Evolutionary conservation across 1,140 invertebrate genomes (phyloP).

Genomic region (Drosophila repletoides): DNA sequence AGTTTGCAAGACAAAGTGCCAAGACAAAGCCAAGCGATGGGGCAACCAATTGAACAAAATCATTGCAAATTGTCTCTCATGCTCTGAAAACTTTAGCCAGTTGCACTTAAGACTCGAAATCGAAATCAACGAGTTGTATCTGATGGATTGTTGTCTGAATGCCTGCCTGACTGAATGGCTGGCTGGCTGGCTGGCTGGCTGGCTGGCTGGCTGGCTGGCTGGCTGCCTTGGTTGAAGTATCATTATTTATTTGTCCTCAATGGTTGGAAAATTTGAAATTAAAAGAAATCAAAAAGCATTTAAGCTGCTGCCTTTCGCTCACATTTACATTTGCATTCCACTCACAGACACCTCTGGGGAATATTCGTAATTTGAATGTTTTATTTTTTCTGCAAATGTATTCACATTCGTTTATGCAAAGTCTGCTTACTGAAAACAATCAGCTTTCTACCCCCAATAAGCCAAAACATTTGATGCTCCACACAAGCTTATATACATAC

Average conservation of each 20-base stretch:
- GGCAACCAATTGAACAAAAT: slow-evolving; percentile 53
- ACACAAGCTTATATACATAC: slow-evolving; percentile 23
- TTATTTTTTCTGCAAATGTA: slow-evolving; percentile 37
- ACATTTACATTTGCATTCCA: slow-evolving; percentile 39
- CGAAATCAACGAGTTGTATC: slow-evolving; percentile 38
- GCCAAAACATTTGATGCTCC: slow-evolving; percentile 28
- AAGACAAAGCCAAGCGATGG: slow-evolving; percentile 25
- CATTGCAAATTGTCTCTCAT: slow-evolving; percentile 62
- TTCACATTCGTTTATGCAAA: slow-evolving; percentile 78
- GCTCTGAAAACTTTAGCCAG: slow-evolving; percentile 23
- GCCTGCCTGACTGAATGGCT: not conserved
- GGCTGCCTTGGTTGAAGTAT: not conserved
- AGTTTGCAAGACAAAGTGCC: slow-evolving; percentile 26
- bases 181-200: not conserved
- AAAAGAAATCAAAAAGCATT: slow-evolving; percentile 52
- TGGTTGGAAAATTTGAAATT: slow-evolving; percentile 19
- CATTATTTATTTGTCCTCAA: slow-evolving; percentile 19
- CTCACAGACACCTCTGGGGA: slow-evolving; percentile 15
- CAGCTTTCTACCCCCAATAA: slow-evolving; percentile 54
- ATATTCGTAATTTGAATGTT: slow-evolving; percentile 41
- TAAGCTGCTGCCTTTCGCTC: slow-evolving; percentile 27
- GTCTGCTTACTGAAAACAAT: slow-evolving; percentile 65
- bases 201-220: not conserved
- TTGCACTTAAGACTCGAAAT: slow-evolving; percentile 30
- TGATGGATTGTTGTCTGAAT: slow-evolving; percentile 26